Evolutionary conservation across 2,113 vertebrate genomes (phyloP).

Genomic region (Sisor rabdophorus): DNA sequence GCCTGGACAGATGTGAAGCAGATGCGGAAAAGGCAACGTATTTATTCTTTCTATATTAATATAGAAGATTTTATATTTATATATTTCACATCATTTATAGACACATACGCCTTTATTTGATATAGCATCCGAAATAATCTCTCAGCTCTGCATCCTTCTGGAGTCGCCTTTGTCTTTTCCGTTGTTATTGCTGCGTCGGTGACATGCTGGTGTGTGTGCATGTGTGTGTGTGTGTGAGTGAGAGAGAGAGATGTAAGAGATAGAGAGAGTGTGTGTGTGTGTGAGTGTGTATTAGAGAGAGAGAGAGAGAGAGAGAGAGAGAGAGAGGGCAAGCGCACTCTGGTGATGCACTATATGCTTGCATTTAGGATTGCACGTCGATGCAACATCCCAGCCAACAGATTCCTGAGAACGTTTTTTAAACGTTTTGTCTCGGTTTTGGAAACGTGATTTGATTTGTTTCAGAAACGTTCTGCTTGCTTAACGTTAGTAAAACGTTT

Average conservation of each 20-base stretch:
- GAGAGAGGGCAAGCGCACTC: neutral
- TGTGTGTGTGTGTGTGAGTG: neutral
- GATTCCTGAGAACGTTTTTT: no score
- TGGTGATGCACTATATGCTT: neutral
- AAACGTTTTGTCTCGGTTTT: no score
- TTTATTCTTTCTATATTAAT: neutral
- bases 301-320: neutral
- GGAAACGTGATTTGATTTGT: no score
- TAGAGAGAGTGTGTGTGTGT: neutral
- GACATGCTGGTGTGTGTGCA: neutral
- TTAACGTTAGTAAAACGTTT: no score
- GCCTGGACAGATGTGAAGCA: conserved; percentile 37
- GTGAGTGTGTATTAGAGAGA: neutral
- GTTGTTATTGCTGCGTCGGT: neutral
- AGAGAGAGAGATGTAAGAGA: no score
- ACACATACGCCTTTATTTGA: neutral
- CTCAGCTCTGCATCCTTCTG: neutral
- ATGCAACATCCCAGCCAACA: neutral
- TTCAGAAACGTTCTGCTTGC: no score
- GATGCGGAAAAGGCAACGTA: conserved; percentile 15
- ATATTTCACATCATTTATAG: neutral
- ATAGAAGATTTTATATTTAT: neutral
- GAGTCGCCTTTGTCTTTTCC: neutral
- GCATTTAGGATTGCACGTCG: neutral
- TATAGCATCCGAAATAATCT: neutral